A percentile compares a stretch with the other conserved stretches of the same genome.
phyloP scores from a whole-genome alignment of 2,797 vertebrate species.

The Liparis tanakae region DNA sequence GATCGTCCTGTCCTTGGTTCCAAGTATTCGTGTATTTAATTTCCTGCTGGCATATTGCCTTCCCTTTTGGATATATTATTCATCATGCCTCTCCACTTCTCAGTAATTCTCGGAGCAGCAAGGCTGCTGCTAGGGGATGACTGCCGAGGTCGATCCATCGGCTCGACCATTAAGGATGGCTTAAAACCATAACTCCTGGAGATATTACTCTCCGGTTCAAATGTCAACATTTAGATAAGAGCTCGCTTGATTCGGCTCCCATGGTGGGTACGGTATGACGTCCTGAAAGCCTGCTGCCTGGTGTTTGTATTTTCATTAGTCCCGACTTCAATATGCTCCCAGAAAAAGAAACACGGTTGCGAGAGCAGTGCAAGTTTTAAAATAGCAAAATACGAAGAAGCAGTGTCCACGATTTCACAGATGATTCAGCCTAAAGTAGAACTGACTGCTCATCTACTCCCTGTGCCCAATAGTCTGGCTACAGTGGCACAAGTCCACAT shows the following conservation, averaged over 20 bases:
- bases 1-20: conserved; percentile 74
- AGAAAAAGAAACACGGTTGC: conserved; percentile 16
- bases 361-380: background rate
- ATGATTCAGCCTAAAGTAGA: conserved; percentile 42
- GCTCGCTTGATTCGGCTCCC: conserved; percentile 43
- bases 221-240: conserved; percentile 79
- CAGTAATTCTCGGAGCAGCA: conserved; percentile 63
- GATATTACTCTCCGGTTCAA: conserved; percentile 76
- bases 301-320: conserved; percentile 62
- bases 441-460: conserved; percentile 23
- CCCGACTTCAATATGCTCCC: conserved; percentile 41
- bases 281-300: conserved; percentile 41
- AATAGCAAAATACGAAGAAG: conserved; percentile 27
- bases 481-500: conserved; percentile 28
- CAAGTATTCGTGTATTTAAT: conserved; percentile 84
- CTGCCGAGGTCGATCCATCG: conserved; percentile 68
- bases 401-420: conserved; percentile 19
- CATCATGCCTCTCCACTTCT: conserved; percentile 74
- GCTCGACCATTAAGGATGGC: conserved; percentile 65
- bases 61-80: conserved; percentile 84
- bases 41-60: conserved; percentile 83
- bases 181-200: conserved; percentile 73
- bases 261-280: conserved; percentile 54
- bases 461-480: conserved; percentile 10
- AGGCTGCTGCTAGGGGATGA: conserved; percentile 55